Percentiles rank a stretch among this genome's conserved stretches.
Conservation (phyloP, 1,140 invertebrate genomes). For the Agrypnia vestita region DNA sequence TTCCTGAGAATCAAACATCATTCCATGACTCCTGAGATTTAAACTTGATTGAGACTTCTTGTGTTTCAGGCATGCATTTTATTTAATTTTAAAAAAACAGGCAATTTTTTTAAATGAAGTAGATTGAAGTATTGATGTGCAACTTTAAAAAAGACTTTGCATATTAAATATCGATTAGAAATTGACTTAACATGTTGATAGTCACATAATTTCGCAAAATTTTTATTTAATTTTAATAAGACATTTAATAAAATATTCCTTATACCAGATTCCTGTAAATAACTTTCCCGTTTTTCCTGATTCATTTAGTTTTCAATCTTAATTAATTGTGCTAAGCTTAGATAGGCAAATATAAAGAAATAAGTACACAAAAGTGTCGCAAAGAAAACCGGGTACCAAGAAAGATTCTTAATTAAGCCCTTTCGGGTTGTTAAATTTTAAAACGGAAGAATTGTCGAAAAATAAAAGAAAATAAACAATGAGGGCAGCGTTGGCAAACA, state of each 20-base stretch:
- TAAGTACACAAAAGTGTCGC: slow-evolving; percentile 23
- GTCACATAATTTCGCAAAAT: no score
- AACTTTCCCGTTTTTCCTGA: no score
- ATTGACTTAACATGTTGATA: no score
- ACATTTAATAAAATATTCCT: no score
- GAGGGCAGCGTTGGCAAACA: neutral
- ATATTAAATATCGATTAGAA: no score
- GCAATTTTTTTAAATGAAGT: no score
- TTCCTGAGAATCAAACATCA: no score
- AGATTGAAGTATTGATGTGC: no score
- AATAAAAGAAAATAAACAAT: neutral
- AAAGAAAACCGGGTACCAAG: slow-evolving; percentile 8
- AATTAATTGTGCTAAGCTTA: slow-evolving; percentile 4
- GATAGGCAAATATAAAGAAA: neutral
- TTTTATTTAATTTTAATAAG: no score
- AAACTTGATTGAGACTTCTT: neutral
- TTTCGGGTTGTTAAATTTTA: slow-evolving; percentile 31
- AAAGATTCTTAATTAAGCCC: slow-evolving; percentile 35
- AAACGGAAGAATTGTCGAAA: slow-evolving; percentile 16
- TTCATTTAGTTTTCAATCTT: slow-evolving; percentile 15
- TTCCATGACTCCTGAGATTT: neutral
- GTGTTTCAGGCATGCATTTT: neutral
- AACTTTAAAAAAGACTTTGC: no score
- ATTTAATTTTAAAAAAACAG: no score
- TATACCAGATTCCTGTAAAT: neutral